Base-by-base conservation (phyloP, 2,797 vertebrate species). In the Parotocinclus haroldoi region DNA sequence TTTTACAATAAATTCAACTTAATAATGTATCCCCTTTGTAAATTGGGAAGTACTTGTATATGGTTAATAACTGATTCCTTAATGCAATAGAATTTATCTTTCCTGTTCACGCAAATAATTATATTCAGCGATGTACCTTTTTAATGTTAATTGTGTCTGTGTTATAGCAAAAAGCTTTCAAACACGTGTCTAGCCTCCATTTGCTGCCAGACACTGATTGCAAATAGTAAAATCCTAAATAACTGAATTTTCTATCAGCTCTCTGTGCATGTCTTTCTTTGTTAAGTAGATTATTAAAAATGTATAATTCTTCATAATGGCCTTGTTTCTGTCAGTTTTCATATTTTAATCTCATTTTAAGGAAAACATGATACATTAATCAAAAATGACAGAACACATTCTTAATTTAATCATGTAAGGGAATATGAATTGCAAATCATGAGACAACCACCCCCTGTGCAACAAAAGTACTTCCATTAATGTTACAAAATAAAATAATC, bases 341-440 rank as follows among this genome's bases (percentile, higher is more conserved):
- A 96, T 93, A 94, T 92, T 89, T 88, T 89, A 91, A 88, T 92
- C 81, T 80, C 85, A 92, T 95, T 97, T 95, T 93, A 92, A 88
- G 76, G 86, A 96, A 96, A 96, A 96, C 93, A 94, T 83, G 84
- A 89, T 79, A 86, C 94, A 95, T 97, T 96, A 94, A 97, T 98
- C 94, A 94, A 89, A 89, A 90, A 92, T 93, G 96, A 96, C 95
- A 95, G 92, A 93, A 93, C 94, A 92, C 87, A 88, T 92, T 92
- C 91, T 92, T 98, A 96, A 96, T 95, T 95, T 95, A 93, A 94
- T 95, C 94, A 94, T 87, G 83, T 89, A 87, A 82, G 87, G 92
- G 90, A 94, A 93, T 95, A 95, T 93, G 95, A 97, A 96, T 96
- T 95, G 94, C 93, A 97, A 96, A 98, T 96, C 90, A 78, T 69